These are phyloP conservation scores for Gerris lacustris DNA, from an alignment of 2,888 invertebrate genomes.

Conservation along the genomic window DNA sequence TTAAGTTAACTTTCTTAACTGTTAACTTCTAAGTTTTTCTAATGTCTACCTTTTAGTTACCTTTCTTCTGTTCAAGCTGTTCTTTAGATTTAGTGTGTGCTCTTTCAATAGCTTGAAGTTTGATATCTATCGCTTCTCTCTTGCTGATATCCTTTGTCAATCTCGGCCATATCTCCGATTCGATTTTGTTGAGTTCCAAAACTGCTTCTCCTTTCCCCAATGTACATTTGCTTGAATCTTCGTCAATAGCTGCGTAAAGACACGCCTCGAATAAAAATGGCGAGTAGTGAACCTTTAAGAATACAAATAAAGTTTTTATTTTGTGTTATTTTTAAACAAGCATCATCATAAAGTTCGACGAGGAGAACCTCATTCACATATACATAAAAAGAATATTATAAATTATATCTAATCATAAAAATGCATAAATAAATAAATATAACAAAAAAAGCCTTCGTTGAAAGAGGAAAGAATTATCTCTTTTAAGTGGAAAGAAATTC, in stretches of 20 bases:
- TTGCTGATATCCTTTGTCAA: slow-evolving; percentile 47
- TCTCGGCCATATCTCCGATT: slow-evolving; percentile 44
- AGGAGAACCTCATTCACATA: no score
- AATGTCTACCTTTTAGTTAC: slow-evolving; percentile 19
- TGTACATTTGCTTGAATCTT: slow-evolving; percentile 50
- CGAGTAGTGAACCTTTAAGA: slow-evolving; percentile 48
- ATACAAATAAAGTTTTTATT: slow-evolving; percentile 11
- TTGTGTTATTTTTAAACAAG: neutral
- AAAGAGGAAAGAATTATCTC: no score
- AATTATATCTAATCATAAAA: no score
- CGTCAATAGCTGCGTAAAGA: slow-evolving; percentile 46
- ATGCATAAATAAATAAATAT: no score
- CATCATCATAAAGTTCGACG: no score
- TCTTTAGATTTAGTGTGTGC: slow-evolving; percentile 45
- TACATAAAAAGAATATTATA: no score
- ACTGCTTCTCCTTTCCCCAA: slow-evolving; percentile 49
- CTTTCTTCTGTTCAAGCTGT: slow-evolving; percentile 36
- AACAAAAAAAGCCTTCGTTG: no score
- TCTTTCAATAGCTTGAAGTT: slow-evolving; percentile 46
- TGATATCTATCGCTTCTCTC: slow-evolving; percentile 44
- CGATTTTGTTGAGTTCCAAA: slow-evolving; percentile 53
- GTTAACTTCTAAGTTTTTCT: neutral
- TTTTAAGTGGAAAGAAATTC: no score
- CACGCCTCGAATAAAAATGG: slow-evolving; percentile 66
- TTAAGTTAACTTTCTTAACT: neutral